Percentiles rank a stretch among this genome's conserved stretches.
phyloP scores from a whole-genome alignment of 2,888 invertebrate genomes.

The Deroplatys truncata region DNA sequence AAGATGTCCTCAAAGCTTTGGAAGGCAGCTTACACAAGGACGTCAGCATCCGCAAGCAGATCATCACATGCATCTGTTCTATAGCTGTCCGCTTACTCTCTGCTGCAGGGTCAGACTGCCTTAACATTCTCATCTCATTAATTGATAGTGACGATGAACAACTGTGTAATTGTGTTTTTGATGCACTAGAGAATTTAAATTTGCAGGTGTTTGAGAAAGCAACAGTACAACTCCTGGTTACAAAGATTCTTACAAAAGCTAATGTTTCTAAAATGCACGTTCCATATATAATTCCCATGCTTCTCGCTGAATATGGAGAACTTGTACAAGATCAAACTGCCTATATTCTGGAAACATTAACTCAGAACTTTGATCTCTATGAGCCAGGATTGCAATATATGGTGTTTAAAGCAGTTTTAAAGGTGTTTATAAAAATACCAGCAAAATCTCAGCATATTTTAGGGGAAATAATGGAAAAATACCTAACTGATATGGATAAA shows the following conservation, averaged over 20 bases:
- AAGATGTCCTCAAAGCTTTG: conserved; percentile 7
- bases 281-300: conserved; percentile 10
- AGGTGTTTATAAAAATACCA: conserved; percentile 29
- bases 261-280: conserved; percentile 3
- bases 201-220: background rate
- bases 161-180: conserved; percentile 11
- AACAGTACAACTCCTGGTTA: conserved; percentile 3
- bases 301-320: conserved; percentile 21
- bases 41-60: background rate
- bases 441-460: conserved; percentile 28
- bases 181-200: conserved; percentile 15
- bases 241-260: conserved; percentile 13
- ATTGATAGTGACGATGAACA: conserved; percentile 1
- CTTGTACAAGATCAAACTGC: conserved; percentile 9
- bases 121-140: conserved; percentile 10
- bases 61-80: conserved; percentile 15
- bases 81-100: conserved; percentile 1
- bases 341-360: conserved; percentile 21
- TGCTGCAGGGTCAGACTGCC: conserved; percentile 9
- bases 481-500: conserved; percentile 8
- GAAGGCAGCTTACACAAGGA: conserved; percentile 13
- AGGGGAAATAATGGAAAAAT: conserved; percentile 29
- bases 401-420: conserved; percentile 25
- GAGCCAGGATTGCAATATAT: conserved; percentile 21
- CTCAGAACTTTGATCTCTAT: conserved; percentile 20